Evolutionary conservation across 2,888 invertebrate species (phyloP).

Genomic region (Anodontia alba): DNA sequence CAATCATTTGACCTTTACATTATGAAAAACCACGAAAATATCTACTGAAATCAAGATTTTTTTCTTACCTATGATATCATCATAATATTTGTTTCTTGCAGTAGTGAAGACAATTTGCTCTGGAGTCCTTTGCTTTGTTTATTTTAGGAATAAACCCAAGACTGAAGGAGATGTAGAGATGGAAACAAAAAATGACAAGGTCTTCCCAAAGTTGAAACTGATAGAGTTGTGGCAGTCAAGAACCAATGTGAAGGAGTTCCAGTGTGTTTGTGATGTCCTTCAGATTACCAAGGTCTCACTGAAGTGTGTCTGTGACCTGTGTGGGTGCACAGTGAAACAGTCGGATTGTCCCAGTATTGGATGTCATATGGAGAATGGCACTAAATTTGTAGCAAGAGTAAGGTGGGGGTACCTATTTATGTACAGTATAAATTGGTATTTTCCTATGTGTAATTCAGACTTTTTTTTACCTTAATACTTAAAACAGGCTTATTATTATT

Average conservation of each 20-base stretch:
- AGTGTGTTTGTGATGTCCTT: slow-evolving; percentile 59
- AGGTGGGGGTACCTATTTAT: too few species aligned
- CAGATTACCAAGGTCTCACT: slow-evolving; percentile 63
- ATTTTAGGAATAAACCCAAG: neutral
- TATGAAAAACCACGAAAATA: too few species aligned
- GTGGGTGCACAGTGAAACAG: slow-evolving; percentile 48
- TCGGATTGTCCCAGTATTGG: slow-evolving; percentile 45
- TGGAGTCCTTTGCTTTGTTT: too few species aligned
- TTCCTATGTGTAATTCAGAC: too few species aligned
- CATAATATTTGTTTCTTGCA: too few species aligned
- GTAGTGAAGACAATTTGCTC: too few species aligned
- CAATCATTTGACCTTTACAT: too few species aligned
- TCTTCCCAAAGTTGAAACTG: neutral
- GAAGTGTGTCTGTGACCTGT: slow-evolving; percentile 62
- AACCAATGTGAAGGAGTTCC: slow-evolving; percentile 16
- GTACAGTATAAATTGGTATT: neutral
- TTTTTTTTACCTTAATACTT: neutral
- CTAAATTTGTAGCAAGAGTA: slow-evolving; percentile 52
- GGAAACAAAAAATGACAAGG: neutral
- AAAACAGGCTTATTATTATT: too few species aligned
- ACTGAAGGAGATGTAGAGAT: neutral
- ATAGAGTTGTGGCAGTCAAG: neutral
- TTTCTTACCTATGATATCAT: too few species aligned
- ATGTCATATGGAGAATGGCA: slow-evolving; percentile 47
- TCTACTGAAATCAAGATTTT: too few species aligned